phyloP scores from a whole-genome alignment of 2,113 vertebrate genomes.

The Tragelaphus buxtoni region DNA sequence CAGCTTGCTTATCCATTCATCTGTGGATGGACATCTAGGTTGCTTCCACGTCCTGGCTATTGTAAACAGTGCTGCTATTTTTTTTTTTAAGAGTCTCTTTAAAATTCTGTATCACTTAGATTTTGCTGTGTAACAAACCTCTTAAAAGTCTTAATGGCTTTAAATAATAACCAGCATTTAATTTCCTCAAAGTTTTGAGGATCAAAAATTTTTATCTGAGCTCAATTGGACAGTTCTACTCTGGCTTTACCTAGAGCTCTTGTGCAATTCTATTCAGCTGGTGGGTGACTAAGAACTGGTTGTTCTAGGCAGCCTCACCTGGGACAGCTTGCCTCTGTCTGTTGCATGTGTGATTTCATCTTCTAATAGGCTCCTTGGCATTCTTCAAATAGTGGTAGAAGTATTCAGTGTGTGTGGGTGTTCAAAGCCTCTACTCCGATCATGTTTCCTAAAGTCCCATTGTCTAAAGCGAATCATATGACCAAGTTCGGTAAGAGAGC shows the following conservation, averaged over 20 bases:
- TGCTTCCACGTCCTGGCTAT: too few species aligned
- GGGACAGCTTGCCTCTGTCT: not conserved
- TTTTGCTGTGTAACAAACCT: not conserved
- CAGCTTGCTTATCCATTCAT: too few species aligned
- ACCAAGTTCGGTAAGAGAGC: not conserved
- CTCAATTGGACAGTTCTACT: not conserved
- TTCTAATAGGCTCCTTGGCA: too few species aligned
- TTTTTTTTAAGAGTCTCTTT: too few species aligned
- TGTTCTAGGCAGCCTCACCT: not conserved
- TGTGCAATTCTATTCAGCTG: not conserved
- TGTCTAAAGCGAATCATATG: not conserved
- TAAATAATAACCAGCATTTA: not conserved
- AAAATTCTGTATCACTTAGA: too few species aligned
- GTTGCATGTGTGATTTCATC: too few species aligned
- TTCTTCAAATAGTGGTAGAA: too few species aligned
- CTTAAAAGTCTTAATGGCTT: not conserved
- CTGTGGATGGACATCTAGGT: too few species aligned
- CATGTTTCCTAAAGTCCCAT: not conserved
- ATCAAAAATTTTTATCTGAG: not conserved
- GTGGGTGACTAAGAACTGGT: not conserved
- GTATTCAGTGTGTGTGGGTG: accelerated
- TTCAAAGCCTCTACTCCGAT: not conserved
- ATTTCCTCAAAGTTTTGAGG: not conserved
- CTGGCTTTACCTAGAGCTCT: not conserved
- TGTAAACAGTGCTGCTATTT: too few species aligned